phyloP scores from a whole-genome alignment of 2,113 vertebrate genomes.

The Cynocephalus volans region DNA sequence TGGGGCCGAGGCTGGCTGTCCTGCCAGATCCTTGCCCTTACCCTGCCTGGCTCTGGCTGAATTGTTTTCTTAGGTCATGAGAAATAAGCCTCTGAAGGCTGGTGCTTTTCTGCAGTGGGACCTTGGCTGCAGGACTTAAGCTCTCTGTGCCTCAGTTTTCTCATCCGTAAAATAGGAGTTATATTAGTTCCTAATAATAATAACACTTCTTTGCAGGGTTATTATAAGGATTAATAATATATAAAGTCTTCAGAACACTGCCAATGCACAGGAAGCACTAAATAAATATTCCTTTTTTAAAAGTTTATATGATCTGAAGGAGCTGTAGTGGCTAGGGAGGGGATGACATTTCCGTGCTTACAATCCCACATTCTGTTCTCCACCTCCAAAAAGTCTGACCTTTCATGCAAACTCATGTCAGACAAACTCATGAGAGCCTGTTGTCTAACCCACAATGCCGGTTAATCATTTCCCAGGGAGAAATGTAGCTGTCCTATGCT shows the following conservation, averaged over 20 bases:
- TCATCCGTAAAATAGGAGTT: neutral
- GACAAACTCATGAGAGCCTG: neutral
- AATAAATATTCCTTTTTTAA: neutral
- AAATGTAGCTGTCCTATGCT: too few relatives aligned
- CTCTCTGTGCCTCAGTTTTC: neutral
- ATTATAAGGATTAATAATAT: neutral
- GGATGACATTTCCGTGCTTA: neutral
- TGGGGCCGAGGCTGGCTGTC: neutral
- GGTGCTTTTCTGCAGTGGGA: neutral
- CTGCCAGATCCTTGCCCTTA: neutral
- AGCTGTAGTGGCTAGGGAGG: neutral
- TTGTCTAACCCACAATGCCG: neutral
- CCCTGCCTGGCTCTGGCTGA: neutral
- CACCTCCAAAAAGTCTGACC: neutral
- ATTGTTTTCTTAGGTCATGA: neutral
- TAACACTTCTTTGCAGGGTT: too few relatives aligned
- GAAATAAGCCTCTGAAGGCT: neutral
- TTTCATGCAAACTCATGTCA: neutral
- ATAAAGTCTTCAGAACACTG: neutral
- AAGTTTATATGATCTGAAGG: neutral
- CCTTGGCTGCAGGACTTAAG: neutral
- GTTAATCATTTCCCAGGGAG: neutral
- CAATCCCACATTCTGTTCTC: neutral
- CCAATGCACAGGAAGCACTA: neutral
- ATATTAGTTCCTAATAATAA: neutral